These are phyloP conservation scores for Drosophila antonietae DNA, from an alignment of 2,888 invertebrate genomes.

Conservation along the genomic window DNA sequence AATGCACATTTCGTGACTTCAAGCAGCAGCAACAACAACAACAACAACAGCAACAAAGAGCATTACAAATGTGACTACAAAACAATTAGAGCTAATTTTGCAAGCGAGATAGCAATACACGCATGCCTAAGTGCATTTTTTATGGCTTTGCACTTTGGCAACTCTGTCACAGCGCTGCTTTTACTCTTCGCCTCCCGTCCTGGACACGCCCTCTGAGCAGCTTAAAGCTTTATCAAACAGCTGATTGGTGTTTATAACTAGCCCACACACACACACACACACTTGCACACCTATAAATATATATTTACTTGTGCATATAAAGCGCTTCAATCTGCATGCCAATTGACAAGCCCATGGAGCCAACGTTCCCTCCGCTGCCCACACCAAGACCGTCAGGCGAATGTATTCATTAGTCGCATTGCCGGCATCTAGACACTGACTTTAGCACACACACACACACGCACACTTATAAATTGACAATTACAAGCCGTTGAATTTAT, in stretches of 20 bases:
- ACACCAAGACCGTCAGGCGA: slow-evolving; percentile 48
- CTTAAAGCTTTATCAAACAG: slow-evolving; percentile 32
- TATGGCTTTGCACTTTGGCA: slow-evolving; percentile 49
- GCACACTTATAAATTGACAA: slow-evolving; percentile 32
- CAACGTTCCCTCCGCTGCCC: slow-evolving; percentile 43
- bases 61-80: slow-evolving; percentile 65
- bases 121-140: slow-evolving; percentile 50
- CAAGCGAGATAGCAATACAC: slow-evolving; percentile 45
- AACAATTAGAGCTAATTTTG: slow-evolving; percentile 68
- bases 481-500: slow-evolving; percentile 73
- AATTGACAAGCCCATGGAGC: slow-evolving; percentile 52
- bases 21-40: slow-evolving; percentile 18
- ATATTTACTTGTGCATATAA: not conserved
- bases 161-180: slow-evolving; percentile 34
- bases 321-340: slow-evolving; percentile 42
- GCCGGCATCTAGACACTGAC: slow-evolving; percentile 54
- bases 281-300: not conserved
- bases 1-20: slow-evolving; percentile 56
- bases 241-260: slow-evolving; percentile 34
- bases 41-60: slow-evolving; percentile 17
- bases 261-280: slow-evolving; percentile 1
- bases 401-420: slow-evolving; percentile 72
- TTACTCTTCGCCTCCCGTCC: not conserved
- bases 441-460: slow-evolving; percentile 41
- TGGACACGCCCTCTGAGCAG: slow-evolving; percentile 24